Evolutionary conservation across 2,888 invertebrate species (phyloP).

Genomic region (Cephus sareptanus): DNA sequence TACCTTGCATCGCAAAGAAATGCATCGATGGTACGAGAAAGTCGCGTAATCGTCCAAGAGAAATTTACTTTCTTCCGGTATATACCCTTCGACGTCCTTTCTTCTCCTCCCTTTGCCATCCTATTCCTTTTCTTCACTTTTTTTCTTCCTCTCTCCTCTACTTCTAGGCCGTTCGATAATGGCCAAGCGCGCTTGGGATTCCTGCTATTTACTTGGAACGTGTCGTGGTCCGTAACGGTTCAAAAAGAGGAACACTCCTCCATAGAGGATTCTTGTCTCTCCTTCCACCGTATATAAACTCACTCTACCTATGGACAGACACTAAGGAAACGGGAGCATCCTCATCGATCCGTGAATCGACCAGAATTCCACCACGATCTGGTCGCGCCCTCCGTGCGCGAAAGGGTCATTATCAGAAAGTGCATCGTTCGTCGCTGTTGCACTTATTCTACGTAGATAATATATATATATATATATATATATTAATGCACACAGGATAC

Average conservation of each 20-base stretch:
- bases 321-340: slow-evolving; percentile 18
- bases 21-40: slow-evolving; percentile 15
- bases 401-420: neutral
- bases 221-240: slow-evolving; percentile 42
- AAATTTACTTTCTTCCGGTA: neutral
- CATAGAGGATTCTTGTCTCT: neutral
- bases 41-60: neutral
- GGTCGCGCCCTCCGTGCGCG: slow-evolving; percentile 19
- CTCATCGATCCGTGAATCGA: slow-evolving; percentile 3
- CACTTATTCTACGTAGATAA: neutral
- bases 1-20: slow-evolving; percentile 4
- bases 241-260: slow-evolving; percentile 21
- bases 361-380: slow-evolving; percentile 33
- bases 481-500: neutral
- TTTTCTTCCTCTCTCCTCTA: neutral
- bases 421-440: neutral
- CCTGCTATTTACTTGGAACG: slow-evolving; percentile 33
- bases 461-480: too few relatives aligned
- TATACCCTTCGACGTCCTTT: neutral
- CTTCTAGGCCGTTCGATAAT: slow-evolving; percentile 32
- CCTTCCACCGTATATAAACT: neutral
- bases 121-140: too few relatives aligned
- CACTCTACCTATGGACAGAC: slow-evolving; percentile 8
- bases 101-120: neutral
- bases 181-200: slow-evolving; percentile 28